These are phyloP conservation scores for Lycocerus yunnanus DNA, from an alignment of 2,888 invertebrate genomes.

Conservation along the genomic window DNA sequence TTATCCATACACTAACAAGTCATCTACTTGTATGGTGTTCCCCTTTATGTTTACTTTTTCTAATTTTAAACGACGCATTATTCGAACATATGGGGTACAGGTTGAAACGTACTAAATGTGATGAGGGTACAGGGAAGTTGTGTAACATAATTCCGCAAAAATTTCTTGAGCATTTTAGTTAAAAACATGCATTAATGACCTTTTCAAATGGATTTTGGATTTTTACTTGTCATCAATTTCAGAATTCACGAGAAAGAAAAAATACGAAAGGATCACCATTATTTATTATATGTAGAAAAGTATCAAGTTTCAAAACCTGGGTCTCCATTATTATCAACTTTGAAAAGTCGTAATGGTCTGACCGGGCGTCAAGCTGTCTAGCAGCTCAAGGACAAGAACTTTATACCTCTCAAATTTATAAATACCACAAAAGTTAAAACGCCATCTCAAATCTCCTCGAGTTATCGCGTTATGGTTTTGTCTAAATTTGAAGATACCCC, in stretches of 20 bases:
- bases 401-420: constrained; percentile 17
- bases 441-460: neutral
- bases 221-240: neutral
- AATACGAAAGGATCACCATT: neutral
- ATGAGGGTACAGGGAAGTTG: neutral
- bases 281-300: constrained; percentile 26
- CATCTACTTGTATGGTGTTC: constrained; percentile 14
- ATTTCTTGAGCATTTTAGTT: neutral
- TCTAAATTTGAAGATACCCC: neutral
- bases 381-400: constrained; percentile 31
- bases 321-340: constrained; percentile 20
- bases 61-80: neutral
- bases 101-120: neutral
- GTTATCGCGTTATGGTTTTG: neutral
- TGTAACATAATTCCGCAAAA: constrained; percentile 1
- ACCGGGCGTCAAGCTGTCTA: constrained; percentile 39
- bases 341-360: constrained; percentile 23
- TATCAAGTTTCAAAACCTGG: constrained; percentile 35
- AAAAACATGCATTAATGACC: neutral
- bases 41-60: neutral
- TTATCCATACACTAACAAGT: constrained; percentile 22
- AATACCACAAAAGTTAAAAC: neutral
- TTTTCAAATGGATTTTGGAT: neutral
- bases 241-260: neutral
- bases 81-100: neutral